Base-by-base conservation (phyloP, 2,888 invertebrate genomes). In the Ligdia adustata region DNA sequence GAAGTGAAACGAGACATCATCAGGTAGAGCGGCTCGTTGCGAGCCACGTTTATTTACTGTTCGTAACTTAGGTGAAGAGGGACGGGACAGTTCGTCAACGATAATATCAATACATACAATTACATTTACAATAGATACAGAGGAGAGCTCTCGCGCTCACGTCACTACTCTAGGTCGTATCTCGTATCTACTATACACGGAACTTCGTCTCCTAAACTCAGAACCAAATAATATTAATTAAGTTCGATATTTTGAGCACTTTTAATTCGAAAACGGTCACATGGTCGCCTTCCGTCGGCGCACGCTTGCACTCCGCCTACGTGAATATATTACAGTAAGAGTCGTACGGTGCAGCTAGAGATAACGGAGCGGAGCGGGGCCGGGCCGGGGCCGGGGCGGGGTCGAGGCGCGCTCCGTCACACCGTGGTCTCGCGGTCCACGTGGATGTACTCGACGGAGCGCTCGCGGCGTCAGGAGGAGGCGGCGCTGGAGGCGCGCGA, bases 381-480 rank as follows among this genome's bases (percentile, higher is more conserved):
- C 5, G 16, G 5, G 16, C 16, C 3, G 16, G 3, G 20, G 20
- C 7, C 4, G 20, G 20, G n/a, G 20, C 5, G 20, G 20, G 20
- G 20, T 5, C 3, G 20, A n/a, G 0, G 37, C 37, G 34, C 48
- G 80, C 83, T 80, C 81, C 83, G 91, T 95, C 94, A 96, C 92
- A 97, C 97, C 72, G 97, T 97, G 81, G 97, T 97, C 91, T 97
- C 97, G 83, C 96, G 94, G 91, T 97, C 97, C 91, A 97, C 95
- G 90, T 96, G 96, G 79, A 97, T 97, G 88, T 95, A 97, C 85
- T 97, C 97, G 92, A 97, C 96, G 92, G 95, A 94, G 91, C 95
- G 94, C 81, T 93, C 93, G 88, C 95, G 95, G 74, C 96, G 96
- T 97, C 97, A 97, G 93, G 97, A 96, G 72, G 93, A 91, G 16